phyloP scores from a whole-genome alignment of 2,888 invertebrate species.

The Tuberolachnus salignus region DNA sequence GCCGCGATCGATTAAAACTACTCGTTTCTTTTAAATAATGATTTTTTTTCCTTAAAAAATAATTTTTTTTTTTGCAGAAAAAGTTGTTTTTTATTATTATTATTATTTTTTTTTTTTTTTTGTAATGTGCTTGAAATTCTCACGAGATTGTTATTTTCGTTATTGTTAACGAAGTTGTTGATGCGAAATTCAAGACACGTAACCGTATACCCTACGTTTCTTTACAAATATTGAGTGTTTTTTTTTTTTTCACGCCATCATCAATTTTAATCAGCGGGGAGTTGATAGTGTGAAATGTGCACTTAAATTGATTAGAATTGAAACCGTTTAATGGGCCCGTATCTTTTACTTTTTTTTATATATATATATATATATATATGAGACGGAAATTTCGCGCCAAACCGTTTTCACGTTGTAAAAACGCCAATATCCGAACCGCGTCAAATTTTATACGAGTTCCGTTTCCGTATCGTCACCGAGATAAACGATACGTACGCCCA shows the following conservation, averaged over 20 bases:
- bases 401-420: background rate
- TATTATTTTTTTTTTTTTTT: constrained; percentile 15
- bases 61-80: constrained; percentile 32
- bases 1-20: constrained; percentile 55
- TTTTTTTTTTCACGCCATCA: constrained; percentile 46
- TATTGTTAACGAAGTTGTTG: constrained; percentile 56
- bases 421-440: background rate
- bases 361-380: background rate
- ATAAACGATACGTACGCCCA: too few species aligned
- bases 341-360: background rate
- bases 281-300: constrained; percentile 52
- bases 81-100: constrained; percentile 8
- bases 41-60: constrained; percentile 41
- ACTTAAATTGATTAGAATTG: constrained; percentile 53
- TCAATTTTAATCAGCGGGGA: constrained; percentile 53
- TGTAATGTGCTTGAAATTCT: constrained; percentile 49
- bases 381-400: constrained; percentile 5
- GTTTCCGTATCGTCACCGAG: background rate
- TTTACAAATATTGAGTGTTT: constrained; percentile 56
- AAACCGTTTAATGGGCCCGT: constrained; percentile 52
- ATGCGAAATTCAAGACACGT: constrained; percentile 56
- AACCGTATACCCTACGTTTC: constrained; percentile 52
- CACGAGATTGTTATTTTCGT: constrained; percentile 53
- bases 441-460: too few species aligned
- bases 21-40: constrained; percentile 54